Percentiles rank a stretch among this genome's conserved stretches.
Evolutionary conservation across 2,888 invertebrate genomes (phyloP).

Genomic region (Tethea ocularis): DNA sequence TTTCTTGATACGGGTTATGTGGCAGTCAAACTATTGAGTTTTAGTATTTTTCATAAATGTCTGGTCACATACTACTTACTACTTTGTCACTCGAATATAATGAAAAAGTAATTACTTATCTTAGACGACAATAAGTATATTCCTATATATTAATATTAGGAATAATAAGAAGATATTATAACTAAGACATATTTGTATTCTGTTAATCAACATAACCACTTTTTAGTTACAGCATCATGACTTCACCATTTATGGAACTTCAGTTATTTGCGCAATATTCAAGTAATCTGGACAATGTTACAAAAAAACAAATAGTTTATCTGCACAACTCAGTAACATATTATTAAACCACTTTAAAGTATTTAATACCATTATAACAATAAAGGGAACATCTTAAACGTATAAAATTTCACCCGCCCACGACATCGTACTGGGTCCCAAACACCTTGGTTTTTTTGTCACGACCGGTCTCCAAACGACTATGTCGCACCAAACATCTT

Average conservation of each 20-base stretch:
- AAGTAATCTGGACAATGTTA: neutral
- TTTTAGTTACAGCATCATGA: too few relatives aligned
- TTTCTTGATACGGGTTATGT: slow-evolving; percentile 58
- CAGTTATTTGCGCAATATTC: too few relatives aligned
- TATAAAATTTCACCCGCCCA: slow-evolving; percentile 57
- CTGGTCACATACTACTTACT: neutral
- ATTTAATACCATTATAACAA: slow-evolving; percentile 33
- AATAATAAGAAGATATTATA: too few relatives aligned
- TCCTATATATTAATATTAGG: too few relatives aligned
- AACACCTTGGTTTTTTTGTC: slow-evolving; percentile 51
- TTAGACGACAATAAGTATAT: too few relatives aligned
- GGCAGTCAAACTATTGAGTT: slow-evolving; percentile 24
- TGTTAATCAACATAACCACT: too few relatives aligned
- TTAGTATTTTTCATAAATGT: slow-evolving; percentile 14
- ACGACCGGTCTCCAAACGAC: slow-evolving; percentile 55
- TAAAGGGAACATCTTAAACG: slow-evolving; percentile 39
- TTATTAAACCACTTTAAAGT: neutral
- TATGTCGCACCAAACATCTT: slow-evolving; percentile 48
- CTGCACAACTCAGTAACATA: too few relatives aligned
- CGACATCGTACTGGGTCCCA: slow-evolving; percentile 46
- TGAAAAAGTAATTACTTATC: too few relatives aligned
- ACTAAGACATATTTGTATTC: too few relatives aligned
- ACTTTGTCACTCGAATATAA: too few relatives aligned
- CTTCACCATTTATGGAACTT: too few relatives aligned
- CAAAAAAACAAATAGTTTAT: neutral